Evolutionary conservation across 1,140 invertebrate genomes (phyloP), one percentile per base, ranked within the genome.

Genomic region (Saccostrea glomerata): DNA sequence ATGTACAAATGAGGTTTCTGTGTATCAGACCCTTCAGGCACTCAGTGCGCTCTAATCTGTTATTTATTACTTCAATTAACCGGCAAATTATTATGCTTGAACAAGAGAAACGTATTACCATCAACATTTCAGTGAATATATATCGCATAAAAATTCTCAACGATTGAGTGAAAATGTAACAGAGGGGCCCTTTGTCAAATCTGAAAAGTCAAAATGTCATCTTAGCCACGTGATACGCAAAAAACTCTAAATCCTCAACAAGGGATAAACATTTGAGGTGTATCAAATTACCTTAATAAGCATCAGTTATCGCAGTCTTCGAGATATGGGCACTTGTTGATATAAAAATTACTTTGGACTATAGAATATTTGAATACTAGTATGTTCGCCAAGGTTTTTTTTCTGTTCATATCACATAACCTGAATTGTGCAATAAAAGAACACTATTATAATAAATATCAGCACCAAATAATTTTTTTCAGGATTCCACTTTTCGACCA

Each of bases 41-140:
- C 23, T 77, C 12, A 30, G 25, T 30, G 30, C 70, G 36, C 70
- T 77, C 70, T 77, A 77, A 77, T 77, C 70, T 77, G 70, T 77
- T 77, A 77, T 77, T 77, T 77, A 77, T 77, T 77, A 77, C 70
- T 77, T 77, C 70, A 77, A 77, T 77, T 77, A 77, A 77, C 70
- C 70, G 70, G 70, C 70, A 77, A 77, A 77, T 77, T 77, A 77
- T 77, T 77, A 77, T 77, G 30, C 70, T 77, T 77, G 70, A 77
- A 77, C 70, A 77, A 23, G 70, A 77, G 70, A 77, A 77, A 77
- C 70, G 70, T 30, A 77, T 77, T 77, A 77, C 70, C 70, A 73
- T 73, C 70, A 25, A 73, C 25, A 25, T 73, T 73, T 73, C 70
- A 77, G 23, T 30, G 15, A 36, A 77, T 77, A 77, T 77, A 77